Percentiles rank a stretch among this genome's conserved stretches.
Evolutionary conservation across 2,888 invertebrate genomes (phyloP).

Genomic region (Cancer borealis): DNA sequence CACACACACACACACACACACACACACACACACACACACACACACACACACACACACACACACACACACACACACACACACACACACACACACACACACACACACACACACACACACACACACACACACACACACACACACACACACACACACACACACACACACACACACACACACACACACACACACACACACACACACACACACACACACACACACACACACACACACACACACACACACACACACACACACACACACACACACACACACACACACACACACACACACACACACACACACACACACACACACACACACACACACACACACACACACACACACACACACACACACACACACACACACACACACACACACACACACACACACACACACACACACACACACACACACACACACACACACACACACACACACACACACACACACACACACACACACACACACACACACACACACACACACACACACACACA

Average conservation of each 20-base stretch:
- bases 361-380: conserved; percentile 11
- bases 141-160: background rate
- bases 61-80: background rate
- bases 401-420: background rate
- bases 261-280: conserved; percentile 11
- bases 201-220: background rate
- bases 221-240: background rate
- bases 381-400: background rate
- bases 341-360: conserved; percentile 11
- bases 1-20: conserved; percentile 11
- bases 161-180: background rate
- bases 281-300: background rate
- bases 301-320: background rate
- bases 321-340: background rate
- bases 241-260: background rate
- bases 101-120: conserved; percentile 11
- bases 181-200: conserved; percentile 11
- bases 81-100: conserved; percentile 2
- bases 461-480: background rate
- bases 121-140: background rate
- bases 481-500: background rate
- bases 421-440: conserved; percentile 11
- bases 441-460: conserved; percentile 11
- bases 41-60: background rate
- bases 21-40: conserved; percentile 11